Conservation (phyloP, 2,888 invertebrate genomes). For the Nomada goodeniana region DNA sequence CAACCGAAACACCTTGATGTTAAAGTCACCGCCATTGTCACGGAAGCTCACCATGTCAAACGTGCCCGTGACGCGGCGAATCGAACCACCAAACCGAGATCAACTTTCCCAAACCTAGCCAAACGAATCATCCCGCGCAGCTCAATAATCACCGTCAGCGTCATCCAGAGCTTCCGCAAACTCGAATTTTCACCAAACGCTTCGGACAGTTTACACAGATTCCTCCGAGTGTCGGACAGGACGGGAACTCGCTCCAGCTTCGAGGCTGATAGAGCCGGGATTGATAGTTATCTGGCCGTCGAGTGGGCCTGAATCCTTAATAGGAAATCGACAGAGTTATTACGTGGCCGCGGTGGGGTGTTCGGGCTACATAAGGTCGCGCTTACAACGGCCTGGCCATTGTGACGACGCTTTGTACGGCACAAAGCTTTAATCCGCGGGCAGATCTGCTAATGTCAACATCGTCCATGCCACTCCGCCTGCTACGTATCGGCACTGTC, state of each 20-base stretch:
- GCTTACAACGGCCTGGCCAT: conserved; percentile 76
- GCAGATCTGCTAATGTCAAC: conserved; percentile 83
- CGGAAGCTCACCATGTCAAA: too few species aligned
- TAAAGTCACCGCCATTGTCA: too few species aligned
- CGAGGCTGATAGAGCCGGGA: conserved; percentile 37
- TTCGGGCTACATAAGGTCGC: conserved; percentile 75
- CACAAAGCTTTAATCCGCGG: conserved; percentile 83
- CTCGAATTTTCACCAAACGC: neutral
- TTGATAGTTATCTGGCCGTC: conserved; percentile 55
- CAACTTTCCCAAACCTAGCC: too few species aligned
- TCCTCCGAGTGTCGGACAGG: conserved; percentile 9
- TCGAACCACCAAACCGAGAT: too few species aligned
- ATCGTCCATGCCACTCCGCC: conserved; percentile 72
- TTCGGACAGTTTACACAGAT: conserved; percentile 31
- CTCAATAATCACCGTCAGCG: neutral
- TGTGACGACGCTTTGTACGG: conserved; percentile 78
- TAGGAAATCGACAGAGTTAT: conserved; percentile 79
- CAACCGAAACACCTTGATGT: too few species aligned
- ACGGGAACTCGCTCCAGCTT: conserved; percentile 10
- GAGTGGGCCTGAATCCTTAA: conserved; percentile 73
- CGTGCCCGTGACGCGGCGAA: too few species aligned
- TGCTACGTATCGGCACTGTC: conserved; percentile 14
- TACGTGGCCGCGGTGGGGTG: conserved; percentile 68
- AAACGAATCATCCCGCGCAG: too few species aligned
- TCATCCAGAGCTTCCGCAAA: neutral